Evolutionary conservation across 2,113 vertebrate genomes (phyloP).

Genomic region (Silurus glanis): DNA sequence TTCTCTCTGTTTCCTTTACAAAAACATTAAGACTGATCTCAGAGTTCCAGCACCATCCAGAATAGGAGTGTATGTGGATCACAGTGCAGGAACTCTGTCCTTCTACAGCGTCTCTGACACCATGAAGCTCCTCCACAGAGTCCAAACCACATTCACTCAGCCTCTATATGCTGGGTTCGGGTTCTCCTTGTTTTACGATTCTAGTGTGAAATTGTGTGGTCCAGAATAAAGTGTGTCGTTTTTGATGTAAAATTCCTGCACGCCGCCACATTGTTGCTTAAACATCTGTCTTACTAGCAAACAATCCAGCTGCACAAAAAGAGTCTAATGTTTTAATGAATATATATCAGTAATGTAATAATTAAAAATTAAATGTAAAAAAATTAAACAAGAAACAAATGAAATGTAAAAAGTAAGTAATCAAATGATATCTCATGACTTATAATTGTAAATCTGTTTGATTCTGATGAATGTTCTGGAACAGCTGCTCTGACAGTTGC

Average conservation of each 20-base stretch:
- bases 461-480: not conserved
- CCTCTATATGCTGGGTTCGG: not conserved
- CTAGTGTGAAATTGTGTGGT: not conserved
- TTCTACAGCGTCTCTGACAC: too few relatives aligned
- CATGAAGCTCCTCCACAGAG: constrained; percentile 8
- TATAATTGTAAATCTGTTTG: not conserved
- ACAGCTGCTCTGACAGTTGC: too few relatives aligned
- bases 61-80: not conserved
- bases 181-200: accelerated
- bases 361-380: not conserved
- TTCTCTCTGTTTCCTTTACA: not conserved
- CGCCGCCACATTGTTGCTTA: not conserved
- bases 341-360: not conserved
- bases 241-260: not conserved
- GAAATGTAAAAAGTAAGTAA: not conserved
- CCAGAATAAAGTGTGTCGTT: not conserved
- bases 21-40: not conserved
- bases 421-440: not conserved
- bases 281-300: not conserved
- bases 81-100: not conserved
- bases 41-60: not conserved
- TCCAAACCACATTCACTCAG: constrained; percentile 10
- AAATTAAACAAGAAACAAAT: not conserved
- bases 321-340: not conserved
- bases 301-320: not conserved